Percentiles rank a stretch among this genome's conserved stretches.
phyloP scores from a whole-genome alignment of 2,797 vertebrate genomes.

The Phalanger gymnotis region DNA sequence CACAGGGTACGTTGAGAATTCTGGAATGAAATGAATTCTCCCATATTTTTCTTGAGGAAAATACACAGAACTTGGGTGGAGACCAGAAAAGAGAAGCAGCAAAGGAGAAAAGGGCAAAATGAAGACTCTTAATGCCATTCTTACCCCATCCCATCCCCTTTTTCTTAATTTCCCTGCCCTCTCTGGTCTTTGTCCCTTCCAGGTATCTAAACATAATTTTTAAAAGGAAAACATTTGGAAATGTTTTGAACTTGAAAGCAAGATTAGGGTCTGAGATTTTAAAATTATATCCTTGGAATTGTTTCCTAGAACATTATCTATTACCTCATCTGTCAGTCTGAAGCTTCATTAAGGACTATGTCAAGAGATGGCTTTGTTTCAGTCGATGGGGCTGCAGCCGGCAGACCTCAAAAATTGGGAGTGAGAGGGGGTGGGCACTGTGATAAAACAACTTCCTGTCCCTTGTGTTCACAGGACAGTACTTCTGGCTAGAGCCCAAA shows the following conservation, averaged over 20 bases:
- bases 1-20: neutral
- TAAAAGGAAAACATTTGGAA: slow-evolving; percentile 25
- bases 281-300: neutral
- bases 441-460: slow-evolving; percentile 44
- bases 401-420: neutral
- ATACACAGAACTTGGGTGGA: neutral
- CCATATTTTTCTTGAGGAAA: slow-evolving; percentile 31
- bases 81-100: neutral
- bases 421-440: neutral
- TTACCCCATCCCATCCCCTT: neutral
- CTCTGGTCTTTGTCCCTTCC: slow-evolving; percentile 13
- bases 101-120: neutral
- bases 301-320: neutral
- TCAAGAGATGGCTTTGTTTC: neutral
- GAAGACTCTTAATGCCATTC: neutral
- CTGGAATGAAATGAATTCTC: neutral
- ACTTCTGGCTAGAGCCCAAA: slow-evolving; percentile 94
- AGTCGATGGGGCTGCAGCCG: neutral
- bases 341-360: neutral
- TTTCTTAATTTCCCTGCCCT: neutral
- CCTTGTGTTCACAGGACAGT: slow-evolving; percentile 86
- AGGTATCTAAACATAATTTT: slow-evolving; percentile 16
- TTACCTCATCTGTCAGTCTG: neutral
- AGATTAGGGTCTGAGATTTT: neutral
- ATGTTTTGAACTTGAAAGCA: slow-evolving; percentile 20